Conservation (phyloP, 2,797 vertebrate species). For the Micrastur ruficollis region DNA sequence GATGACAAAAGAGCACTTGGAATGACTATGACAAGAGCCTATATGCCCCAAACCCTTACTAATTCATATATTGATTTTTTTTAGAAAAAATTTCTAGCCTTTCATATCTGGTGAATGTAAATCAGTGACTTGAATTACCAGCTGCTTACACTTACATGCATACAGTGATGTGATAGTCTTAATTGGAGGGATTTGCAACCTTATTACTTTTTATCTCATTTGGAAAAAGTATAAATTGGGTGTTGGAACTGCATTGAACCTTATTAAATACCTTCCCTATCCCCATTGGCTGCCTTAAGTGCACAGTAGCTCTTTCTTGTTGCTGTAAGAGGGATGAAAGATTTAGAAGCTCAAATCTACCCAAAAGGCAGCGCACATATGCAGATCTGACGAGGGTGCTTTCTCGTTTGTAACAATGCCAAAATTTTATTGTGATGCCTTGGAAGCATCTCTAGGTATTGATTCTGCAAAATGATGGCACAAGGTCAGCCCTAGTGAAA, state of each 20-base stretch:
- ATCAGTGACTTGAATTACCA: neutral
- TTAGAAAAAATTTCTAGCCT: neutral
- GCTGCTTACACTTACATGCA: neutral
- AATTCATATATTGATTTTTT: conserved; percentile 4
- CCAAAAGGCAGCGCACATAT: neutral
- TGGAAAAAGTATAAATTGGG: neutral
- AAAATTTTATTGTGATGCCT: conserved; percentile 43
- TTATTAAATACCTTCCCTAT: neutral
- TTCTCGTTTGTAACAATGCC: conserved; percentile 44
- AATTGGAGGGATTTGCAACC: neutral
- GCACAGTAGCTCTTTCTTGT: neutral
- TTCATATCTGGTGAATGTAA: conserved; percentile 13
- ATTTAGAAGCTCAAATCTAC: neutral
- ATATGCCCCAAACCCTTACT: neutral
- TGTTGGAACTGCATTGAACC: neutral
- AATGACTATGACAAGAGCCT: neutral
- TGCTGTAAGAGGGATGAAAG: conserved; percentile 1
- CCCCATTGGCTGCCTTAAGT: neutral
- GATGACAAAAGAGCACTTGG: neutral
- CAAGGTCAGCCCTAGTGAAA: neutral
- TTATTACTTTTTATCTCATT: conserved; percentile 19
- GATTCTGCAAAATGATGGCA: conserved; percentile 29
- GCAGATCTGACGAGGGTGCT: conserved; percentile 1
- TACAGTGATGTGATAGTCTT: neutral
- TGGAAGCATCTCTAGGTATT: conserved; percentile 39